phyloP scores from a whole-genome alignment of 2,113 vertebrate genomes.

The Pelusios castaneus region DNA sequence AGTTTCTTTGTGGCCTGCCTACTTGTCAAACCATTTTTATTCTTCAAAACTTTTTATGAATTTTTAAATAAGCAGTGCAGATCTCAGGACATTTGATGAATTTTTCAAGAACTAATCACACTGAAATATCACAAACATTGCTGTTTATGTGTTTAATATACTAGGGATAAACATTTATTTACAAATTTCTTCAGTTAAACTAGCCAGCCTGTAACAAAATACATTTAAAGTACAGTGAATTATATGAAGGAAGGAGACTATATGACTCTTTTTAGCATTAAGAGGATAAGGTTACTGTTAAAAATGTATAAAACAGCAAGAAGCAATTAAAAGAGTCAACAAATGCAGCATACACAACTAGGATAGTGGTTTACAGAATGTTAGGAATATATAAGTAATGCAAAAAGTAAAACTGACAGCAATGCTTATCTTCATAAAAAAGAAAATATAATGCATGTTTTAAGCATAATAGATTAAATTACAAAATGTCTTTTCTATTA shows the following conservation, averaged over 20 bases:
- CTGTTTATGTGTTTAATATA: conserved; percentile 61
- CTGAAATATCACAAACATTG: conserved; percentile 55
- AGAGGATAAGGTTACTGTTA: not conserved
- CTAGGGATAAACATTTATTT: conserved; percentile 71
- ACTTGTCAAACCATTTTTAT: conserved; percentile 79
- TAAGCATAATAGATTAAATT: not conserved
- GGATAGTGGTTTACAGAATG: not conserved
- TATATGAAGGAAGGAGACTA: not conserved
- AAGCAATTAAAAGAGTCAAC: not conserved
- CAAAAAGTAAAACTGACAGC: not conserved
- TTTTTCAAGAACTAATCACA: conserved; percentile 76
- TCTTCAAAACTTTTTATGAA: conserved; percentile 78
- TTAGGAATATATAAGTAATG: not conserved
- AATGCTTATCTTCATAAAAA: not conserved
- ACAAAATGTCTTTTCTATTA: not conserved
- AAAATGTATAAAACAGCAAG: not conserved
- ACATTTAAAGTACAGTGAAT: conserved; percentile 15
- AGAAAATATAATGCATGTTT: not conserved
- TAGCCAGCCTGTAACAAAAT: conserved; percentile 33
- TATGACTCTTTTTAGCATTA: conserved; percentile 21
- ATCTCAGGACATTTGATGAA: conserved; percentile 72
- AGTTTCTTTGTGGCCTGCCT: conserved; percentile 79
- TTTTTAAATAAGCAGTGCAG: conserved; percentile 74
- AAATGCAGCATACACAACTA: not conserved
- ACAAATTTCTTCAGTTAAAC: conserved; percentile 53